Evolutionary conservation across 2,888 invertebrate genomes (phyloP).

Genomic region (Automeris io): DNA sequence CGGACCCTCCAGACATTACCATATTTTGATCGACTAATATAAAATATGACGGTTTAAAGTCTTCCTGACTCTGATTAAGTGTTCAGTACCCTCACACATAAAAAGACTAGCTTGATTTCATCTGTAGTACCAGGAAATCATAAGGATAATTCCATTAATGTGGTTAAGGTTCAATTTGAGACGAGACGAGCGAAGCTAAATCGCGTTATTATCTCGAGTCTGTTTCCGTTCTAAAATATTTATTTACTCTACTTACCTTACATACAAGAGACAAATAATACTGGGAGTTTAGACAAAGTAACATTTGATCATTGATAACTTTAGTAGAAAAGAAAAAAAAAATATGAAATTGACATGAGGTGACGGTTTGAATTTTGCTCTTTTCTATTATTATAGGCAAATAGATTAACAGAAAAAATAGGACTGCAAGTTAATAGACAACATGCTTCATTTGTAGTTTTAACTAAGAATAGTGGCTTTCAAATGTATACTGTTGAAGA

Average conservation of each 20-base stretch:
- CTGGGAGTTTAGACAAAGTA: no score
- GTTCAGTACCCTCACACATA: conserved; percentile 47
- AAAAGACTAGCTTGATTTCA: conserved; percentile 17
- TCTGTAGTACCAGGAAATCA: conserved; percentile 22
- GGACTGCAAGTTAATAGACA: no score
- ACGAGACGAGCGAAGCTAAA: conserved; percentile 41
- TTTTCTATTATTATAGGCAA: no score
- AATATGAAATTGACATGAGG: no score
- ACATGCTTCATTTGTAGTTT: no score
- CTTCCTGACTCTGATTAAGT: conserved; percentile 61
- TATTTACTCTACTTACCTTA: conserved; percentile 15
- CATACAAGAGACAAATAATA: neutral
- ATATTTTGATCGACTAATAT: conserved; percentile 70
- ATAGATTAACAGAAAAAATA: no score
- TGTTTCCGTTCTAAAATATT: conserved; percentile 55
- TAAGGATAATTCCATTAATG: conserved; percentile 26
- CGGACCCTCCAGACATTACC: conserved; percentile 47
- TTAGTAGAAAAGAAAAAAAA: no score
- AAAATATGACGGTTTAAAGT: conserved; percentile 52
- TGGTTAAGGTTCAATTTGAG: conserved; percentile 30
- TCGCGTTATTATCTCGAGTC: conserved; percentile 47
- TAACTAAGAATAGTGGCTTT: no score
- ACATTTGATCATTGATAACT: no score
- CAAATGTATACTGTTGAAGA: no score
- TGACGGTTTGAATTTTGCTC: no score